Evolutionary conservation across 2,888 invertebrate species (phyloP), one percentile per base, ranked within the genome.

Genomic region (Drosophila mimetica): DNA sequence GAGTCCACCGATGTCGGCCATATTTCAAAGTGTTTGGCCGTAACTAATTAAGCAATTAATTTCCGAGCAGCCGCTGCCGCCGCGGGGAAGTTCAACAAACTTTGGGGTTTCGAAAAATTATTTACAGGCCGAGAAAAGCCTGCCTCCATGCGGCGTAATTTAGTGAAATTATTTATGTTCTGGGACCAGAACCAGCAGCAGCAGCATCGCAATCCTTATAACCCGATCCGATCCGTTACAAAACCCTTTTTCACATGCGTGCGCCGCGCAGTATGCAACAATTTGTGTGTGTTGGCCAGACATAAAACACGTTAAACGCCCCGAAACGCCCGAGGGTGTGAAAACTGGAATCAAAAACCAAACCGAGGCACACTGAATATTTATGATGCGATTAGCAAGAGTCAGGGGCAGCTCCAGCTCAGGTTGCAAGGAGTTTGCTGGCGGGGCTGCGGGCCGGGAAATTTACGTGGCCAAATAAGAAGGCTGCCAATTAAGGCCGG

Each of bases 11-110:
- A 67, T 73, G 77, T 64, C 86, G 82, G 84, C 80, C 88, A 88
- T 88, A 87, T 76, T 84, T 88, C 89, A 86, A 88, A 77, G 75
- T 77, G 80, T 79, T 83, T 82, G 80, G 79, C 82, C 87, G 87
- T 89, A 87, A 85, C 89, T 82, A 88, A 88, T 89, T 88, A 88
- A 87, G 86, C 89, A 89, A 87, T 89, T 88, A 87, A 88, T 89
- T 88, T 72, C 76, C 74, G 75, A 71, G 79, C 76, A 48, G 60
- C 67, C 61, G 39, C 67, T 59, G 39, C 47, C 32, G 50, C 50
- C 36, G 73, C 57, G 74, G 75, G 50, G 51, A 66, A 86, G 82
- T 83, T 83, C 82, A 83, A 86, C 83, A 83, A 84, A 85, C 83
- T 84, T 63, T 77, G 64, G 66, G 55, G n/a, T n/a, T 13, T 25